phyloP scores from a whole-genome alignment of 2,113 vertebrate genomes.

The Seriola aureovittata region DNA sequence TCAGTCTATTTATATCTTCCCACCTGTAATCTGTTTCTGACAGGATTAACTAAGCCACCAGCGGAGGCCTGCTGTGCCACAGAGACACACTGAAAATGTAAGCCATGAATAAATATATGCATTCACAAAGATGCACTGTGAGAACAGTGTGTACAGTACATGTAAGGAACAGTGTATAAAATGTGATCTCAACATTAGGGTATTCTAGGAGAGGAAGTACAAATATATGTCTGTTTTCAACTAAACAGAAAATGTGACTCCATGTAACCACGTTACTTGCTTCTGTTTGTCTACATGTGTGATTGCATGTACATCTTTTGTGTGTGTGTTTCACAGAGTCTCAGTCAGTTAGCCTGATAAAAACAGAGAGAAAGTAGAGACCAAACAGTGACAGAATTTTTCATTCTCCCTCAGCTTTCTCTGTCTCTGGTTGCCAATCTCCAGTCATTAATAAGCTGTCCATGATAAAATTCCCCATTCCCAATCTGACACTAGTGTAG shows the following conservation, averaged over 20 bases:
- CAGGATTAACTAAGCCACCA: conserved; percentile 72
- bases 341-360: conserved; percentile 35
- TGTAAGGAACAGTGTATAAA: background rate
- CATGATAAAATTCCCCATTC: conserved; percentile 69
- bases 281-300: conserved; percentile 1
- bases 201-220: conserved; percentile 1
- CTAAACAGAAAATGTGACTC: background rate
- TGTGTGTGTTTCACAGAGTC: conserved; percentile 20
- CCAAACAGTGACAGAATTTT: conserved; percentile 45
- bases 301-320: background rate
- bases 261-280: background rate
- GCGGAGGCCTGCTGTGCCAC: conserved; percentile 51
- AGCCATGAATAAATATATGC: conserved; percentile 37
- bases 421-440: conserved; percentile 68
- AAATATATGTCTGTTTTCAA: conserved; percentile 20
- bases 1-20: conserved; percentile 76
- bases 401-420: conserved; percentile 56
- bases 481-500: conserved; percentile 79
- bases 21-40: conserved; percentile 82
- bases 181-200: conserved; percentile 3
- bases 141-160: conserved; percentile 20
- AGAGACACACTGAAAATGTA: conserved; percentile 47
- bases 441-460: conserved; percentile 78
- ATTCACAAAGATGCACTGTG: conserved; percentile 33
- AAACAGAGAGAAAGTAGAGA: conserved; percentile 42